phyloP scores from a whole-genome alignment of 2,113 vertebrate species.

The Sinocyclocheilus anophthalmus region DNA sequence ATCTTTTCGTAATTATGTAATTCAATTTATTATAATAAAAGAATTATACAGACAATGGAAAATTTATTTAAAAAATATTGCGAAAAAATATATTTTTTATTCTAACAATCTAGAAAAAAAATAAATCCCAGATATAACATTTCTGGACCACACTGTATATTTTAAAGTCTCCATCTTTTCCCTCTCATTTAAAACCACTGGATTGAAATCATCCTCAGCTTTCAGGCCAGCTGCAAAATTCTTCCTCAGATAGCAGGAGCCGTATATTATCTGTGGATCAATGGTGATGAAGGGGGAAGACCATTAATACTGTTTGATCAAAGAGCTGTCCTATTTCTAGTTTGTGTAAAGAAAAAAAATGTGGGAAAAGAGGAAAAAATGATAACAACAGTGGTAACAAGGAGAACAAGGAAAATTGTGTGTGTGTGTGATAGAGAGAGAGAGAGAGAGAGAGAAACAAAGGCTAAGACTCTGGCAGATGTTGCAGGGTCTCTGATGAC shows the following conservation, averaged over 20 bases:
- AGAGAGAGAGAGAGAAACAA: constrained; percentile 15
- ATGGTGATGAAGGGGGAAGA: background rate
- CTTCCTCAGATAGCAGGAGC: background rate
- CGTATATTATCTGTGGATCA: constrained; percentile 40
- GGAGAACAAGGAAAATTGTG: background rate
- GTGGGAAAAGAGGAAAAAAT: background rate
- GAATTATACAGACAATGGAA: too few species aligned
- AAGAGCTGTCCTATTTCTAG: constrained; percentile 28
- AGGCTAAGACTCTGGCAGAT: constrained; percentile 52
- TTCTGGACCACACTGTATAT: background rate
- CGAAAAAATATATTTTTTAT: too few species aligned
- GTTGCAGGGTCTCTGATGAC: constrained; percentile 51
- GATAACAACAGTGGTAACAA: constrained; percentile 23
- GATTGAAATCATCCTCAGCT: constrained; percentile 34
- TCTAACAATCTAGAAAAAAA: too few species aligned
- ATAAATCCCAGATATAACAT: background rate
- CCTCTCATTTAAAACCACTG: background rate
- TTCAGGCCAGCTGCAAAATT: constrained; percentile 11
- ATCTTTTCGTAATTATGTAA: too few species aligned
- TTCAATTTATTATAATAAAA: too few species aligned
- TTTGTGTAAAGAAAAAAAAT: background rate
- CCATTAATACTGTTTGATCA: constrained; percentile 41
- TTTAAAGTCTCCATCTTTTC: background rate
- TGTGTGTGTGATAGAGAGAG: background rate
- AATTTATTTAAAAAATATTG: too few species aligned